phyloP scores from a whole-genome alignment of 2,113 vertebrate species.

The Lipophrys pholis region DNA sequence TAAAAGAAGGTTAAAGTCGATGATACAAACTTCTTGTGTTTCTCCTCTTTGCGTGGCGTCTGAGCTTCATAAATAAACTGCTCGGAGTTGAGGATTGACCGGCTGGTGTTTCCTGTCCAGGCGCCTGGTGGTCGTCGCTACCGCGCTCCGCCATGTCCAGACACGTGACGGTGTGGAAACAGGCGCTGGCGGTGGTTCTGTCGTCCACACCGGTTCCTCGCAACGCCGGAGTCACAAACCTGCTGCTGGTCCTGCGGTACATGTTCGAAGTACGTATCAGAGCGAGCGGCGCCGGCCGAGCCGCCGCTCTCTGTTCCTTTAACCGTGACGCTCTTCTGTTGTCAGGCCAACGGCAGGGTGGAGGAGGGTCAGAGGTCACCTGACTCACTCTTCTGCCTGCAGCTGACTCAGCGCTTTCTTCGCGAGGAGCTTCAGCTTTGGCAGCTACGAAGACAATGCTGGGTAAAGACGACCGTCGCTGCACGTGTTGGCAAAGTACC shows the following conservation, averaged over 20 bases:
- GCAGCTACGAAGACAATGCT: fast-evolving
- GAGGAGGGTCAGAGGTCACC: slow-evolving; percentile 13
- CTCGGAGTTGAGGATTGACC: too few species aligned
- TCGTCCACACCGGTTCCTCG: fast-evolving
- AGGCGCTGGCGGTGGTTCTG: slow-evolving; percentile 39
- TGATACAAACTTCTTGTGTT: too few species aligned
- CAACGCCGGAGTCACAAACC: slow-evolving; percentile 31
- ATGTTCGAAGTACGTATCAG: slow-evolving; percentile 64
- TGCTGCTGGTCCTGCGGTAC: slow-evolving; percentile 61
- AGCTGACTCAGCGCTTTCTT: background rate
- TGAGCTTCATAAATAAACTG: too few species aligned
- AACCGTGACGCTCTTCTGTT: too few species aligned
- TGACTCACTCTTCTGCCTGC: slow-evolving; percentile 34
- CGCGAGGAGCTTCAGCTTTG: fast-evolving
- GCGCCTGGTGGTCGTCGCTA: slow-evolving; percentile 63
- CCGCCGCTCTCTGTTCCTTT: too few species aligned
- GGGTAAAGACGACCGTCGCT: slow-evolving; percentile 50
- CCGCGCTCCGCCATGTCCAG: slow-evolving; percentile 23
- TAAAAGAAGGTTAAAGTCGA: too few species aligned
- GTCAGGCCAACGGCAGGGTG: slow-evolving; percentile 60
- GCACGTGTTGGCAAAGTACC: too few species aligned
- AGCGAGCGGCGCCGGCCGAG: background rate
- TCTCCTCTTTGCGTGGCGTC: background rate
- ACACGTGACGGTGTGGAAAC: slow-evolving; percentile 67
- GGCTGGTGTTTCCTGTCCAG: slow-evolving; percentile 38